Evolutionary conservation across 30 jellyfish, hydroid and myxozoan genomes (phyloP).

Genomic region (Pseudorhiza aurosa): DNA sequence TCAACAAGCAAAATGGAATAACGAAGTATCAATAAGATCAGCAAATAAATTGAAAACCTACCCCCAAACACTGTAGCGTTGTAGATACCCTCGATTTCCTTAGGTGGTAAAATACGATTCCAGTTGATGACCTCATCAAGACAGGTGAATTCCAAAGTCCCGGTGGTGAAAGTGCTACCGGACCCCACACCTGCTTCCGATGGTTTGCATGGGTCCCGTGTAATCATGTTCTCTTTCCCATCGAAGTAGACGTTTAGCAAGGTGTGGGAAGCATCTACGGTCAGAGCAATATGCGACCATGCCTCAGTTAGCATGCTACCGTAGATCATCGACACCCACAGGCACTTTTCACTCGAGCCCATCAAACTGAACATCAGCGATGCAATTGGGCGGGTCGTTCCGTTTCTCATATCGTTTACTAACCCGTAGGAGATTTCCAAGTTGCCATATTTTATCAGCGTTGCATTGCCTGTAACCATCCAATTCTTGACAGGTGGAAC

Average conservation of each 20-base stretch:
- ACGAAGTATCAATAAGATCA: no score
- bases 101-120: constrained; percentile 10
- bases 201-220: not conserved
- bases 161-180: not conserved
- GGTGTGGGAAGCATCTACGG: not conserved
- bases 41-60: no score
- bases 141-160: constrained; percentile 3
- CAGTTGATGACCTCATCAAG: constrained; percentile 31
- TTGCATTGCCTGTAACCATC: constrained; percentile 22
- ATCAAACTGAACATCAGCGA: constrained; percentile 18
- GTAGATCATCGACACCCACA: constrained; percentile 48
- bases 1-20: no score
- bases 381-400: constrained; percentile 11
- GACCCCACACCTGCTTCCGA: not conserved
- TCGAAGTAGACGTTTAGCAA: constrained; percentile 5
- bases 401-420: constrained; percentile 41
- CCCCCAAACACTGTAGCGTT: constrained; percentile 39
- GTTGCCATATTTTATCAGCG: constrained; percentile 11
- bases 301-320: constrained; percentile 24
- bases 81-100: constrained; percentile 16
- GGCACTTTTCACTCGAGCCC: not conserved
- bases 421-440: constrained; percentile 31
- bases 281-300: constrained; percentile 46
- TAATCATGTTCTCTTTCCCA: constrained; percentile 10
- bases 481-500: constrained; percentile 31